A percentile compares a stretch with the other conserved stretches of the same genome.
Conservation (phyloP, 2,113 vertebrate species). For the Sminthopsis crassicaudata region DNA sequence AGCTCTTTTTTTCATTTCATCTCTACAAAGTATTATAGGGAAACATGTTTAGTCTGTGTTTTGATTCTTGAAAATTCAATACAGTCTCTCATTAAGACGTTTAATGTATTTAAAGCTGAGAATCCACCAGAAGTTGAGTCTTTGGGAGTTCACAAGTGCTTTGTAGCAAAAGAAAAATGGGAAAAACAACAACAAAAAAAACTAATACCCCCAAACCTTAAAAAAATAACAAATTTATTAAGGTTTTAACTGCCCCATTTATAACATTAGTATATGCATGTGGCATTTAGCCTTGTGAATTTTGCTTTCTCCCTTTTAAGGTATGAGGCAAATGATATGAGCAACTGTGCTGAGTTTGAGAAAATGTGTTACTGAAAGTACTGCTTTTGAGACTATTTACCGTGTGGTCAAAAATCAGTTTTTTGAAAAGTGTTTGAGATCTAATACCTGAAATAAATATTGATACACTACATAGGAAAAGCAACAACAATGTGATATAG, state of each 20-base stretch:
- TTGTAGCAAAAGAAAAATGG: constrained; percentile 53
- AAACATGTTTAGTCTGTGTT: constrained; percentile 76
- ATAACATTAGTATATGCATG: constrained; percentile 71
- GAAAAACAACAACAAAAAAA: not conserved
- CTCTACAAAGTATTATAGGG: constrained; percentile 76
- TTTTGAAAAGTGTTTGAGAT: constrained; percentile 71
- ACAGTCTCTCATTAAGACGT: constrained; percentile 75
- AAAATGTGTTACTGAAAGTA: constrained; percentile 70
- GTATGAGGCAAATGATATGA: constrained; percentile 66
- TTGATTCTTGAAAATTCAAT: constrained; percentile 75
- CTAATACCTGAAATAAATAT: constrained; percentile 77
- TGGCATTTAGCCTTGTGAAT: constrained; percentile 42
- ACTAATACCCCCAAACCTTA: constrained; percentile 6
- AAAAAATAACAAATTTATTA: constrained; percentile 67
- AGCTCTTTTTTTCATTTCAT: constrained; percentile 67
- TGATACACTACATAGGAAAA: constrained; percentile 40
- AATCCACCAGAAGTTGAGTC: constrained; percentile 53
- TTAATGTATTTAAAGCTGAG: constrained; percentile 80
- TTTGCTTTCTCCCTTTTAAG: constrained; percentile 64
- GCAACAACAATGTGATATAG: not conserved
- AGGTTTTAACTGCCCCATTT: constrained; percentile 62
- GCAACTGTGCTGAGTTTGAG: constrained; percentile 72
- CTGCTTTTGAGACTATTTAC: constrained; percentile 61
- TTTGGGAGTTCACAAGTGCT: constrained; percentile 62
- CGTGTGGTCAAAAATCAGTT: not conserved